These are phyloP conservation scores for Dendrocopos noguchii DNA, from an alignment of 2,113 vertebrate species.

Conservation along the genomic window DNA sequence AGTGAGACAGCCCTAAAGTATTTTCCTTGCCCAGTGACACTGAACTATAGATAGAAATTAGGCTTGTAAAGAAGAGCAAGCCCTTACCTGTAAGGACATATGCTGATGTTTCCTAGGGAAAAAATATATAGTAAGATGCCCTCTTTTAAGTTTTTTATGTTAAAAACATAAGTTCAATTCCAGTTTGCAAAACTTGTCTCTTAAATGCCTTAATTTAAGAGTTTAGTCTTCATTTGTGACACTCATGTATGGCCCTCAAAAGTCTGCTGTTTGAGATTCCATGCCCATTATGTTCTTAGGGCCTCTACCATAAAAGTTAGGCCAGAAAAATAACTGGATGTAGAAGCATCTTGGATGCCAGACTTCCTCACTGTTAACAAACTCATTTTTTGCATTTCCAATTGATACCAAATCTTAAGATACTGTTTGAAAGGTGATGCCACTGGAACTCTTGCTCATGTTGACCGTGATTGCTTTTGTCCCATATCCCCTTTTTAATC, in stretches of 20 bases:
- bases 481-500: neutral
- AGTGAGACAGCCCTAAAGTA: neutral
- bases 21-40: neutral
- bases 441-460: neutral
- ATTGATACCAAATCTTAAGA: neutral
- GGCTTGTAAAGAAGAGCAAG: neutral
- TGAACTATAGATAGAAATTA: neutral
- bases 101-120: neutral
- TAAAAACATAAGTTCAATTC: neutral
- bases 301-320: neutral
- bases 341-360: neutral
- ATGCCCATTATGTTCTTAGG: neutral
- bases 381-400: neutral
- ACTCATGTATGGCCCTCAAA: neutral
- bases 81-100: neutral
- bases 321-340: neutral
- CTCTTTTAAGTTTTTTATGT: neutral
- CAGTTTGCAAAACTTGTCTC: neutral
- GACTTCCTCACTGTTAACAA: neutral
- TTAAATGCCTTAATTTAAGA: neutral
- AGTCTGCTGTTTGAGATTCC: neutral
- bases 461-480: neutral
- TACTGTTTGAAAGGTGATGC: neutral
- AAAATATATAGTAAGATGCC: neutral
- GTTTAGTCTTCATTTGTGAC: neutral